phyloP scores from a whole-genome alignment of 2,797 vertebrate species.

The Fringilla coelebs region DNA sequence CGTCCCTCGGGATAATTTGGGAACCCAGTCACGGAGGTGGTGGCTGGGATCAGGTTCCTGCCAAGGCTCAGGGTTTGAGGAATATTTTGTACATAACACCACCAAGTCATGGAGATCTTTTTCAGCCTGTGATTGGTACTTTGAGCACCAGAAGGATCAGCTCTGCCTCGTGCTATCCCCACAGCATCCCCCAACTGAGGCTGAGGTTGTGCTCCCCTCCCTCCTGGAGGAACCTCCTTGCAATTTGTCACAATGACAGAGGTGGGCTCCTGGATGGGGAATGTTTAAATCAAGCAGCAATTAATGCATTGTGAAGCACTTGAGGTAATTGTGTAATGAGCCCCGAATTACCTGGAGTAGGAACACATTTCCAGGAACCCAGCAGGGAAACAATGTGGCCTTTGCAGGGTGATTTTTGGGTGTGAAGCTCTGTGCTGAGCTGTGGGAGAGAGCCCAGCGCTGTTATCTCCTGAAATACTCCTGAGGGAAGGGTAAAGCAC shows the following conservation, averaged over 20 bases:
- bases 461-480: not conserved
- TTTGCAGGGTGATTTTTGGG: slow-evolving; percentile 48
- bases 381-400: not conserved
- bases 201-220: not conserved
- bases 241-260: slow-evolving; percentile 32
- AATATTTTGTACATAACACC: accelerated
- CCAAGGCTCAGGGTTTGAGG: not conserved
- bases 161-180: not conserved
- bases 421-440: not conserved
- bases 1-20: not conserved
- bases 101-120: accelerated
- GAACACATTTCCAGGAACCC: slow-evolving; percentile 53
- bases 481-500: not conserved
- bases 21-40: not conserved
- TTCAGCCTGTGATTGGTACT: not conserved
- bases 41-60: too few species aligned
- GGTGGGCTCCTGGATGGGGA: slow-evolving; percentile 56
- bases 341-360: slow-evolving; percentile 59
- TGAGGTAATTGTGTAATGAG: slow-evolving; percentile 60
- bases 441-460: slow-evolving; percentile 52
- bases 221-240: not conserved
- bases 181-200: not conserved
- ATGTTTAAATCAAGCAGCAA: slow-evolving; percentile 66
- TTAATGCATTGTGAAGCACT: slow-evolving; percentile 56
- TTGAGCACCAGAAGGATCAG: not conserved